Evolutionary conservation across 2,113 vertebrate genomes (phyloP), one percentile per base, ranked within the genome.

Genomic region (Chaetodon auriga): DNA sequence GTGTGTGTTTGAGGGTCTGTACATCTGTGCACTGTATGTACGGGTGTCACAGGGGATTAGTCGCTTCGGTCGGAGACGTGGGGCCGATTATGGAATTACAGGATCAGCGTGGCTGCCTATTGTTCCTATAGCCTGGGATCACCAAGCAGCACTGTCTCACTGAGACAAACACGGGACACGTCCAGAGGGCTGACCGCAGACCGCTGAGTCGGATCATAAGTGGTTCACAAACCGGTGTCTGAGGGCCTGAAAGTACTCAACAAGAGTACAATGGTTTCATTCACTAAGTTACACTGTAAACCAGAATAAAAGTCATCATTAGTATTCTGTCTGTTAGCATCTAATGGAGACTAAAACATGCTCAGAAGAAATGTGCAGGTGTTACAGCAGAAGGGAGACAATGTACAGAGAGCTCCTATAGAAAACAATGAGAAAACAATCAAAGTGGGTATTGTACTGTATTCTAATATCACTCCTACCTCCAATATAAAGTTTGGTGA

Each of bases 41-140:
- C 60, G 75, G 30, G 69, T 87, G 77, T 87, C 86, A 75, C 48
- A 7, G 18, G 62, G 68, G 90, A 91, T 91, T 88, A 91, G 75
- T 66, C 45, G 30, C 71, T 78, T 64, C 73, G 10, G 66, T 49
- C 66, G 12, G 80, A 57, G 71, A 80, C 57, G 12, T 2, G 18
- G 55, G 77, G 66, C 77, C 77, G 35, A 86, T 88, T 75, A 70
- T 68, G 72, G 87, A 70, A 74, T 87, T 80, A 83, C 63, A 53
- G 85, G 76, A 70, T 78, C 45, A 71, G 11, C 0, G 49, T 19
- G 75, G 45, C 35, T 21, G 74, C 68, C 64, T 68, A 81, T 87
- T 87, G 81, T 87, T 88, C 82, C 61, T 79, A 19, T 30, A 85
- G 72, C 70, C 77, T 0, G 68, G 77, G 69, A 80, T 85, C 71